These are phyloP conservation scores for Ophion ellenae DNA, from an alignment of 2,888 invertebrate species.

Conservation along the genomic window DNA sequence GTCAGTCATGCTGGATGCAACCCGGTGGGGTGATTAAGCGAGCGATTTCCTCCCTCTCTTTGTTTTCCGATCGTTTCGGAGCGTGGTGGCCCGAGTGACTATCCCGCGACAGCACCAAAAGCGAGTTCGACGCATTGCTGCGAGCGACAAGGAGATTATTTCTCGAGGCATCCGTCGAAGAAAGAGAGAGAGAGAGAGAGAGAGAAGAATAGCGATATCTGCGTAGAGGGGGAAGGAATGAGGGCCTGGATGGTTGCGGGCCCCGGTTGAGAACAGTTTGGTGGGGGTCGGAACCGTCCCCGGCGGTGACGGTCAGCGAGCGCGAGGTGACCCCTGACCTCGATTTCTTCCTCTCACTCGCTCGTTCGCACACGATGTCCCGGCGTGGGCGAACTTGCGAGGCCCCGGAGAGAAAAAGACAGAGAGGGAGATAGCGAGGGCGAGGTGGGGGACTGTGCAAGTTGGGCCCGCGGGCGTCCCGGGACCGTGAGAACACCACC, in stretches of 20 bases:
- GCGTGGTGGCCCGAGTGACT: constrained; percentile 50
- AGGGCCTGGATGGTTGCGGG: constrained; percentile 63
- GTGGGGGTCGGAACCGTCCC: constrained; percentile 78
- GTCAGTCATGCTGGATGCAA: constrained; percentile 65
- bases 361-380: constrained; percentile 70
- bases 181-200: constrained; percentile 56
- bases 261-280: constrained; percentile 41
- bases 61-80: constrained; percentile 45
- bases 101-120: constrained; percentile 67
- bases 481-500: constrained; percentile 84
- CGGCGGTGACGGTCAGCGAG: constrained; percentile 84
- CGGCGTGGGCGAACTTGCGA: constrained; percentile 80
- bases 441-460: constrained; percentile 72
- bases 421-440: constrained; percentile 63
- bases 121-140: constrained; percentile 65
- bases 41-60: constrained; percentile 67
- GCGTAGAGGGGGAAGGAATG: constrained; percentile 35
- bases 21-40: constrained; percentile 72
- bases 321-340: constrained; percentile 83
- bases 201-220: constrained; percentile 49
- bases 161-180: constrained; percentile 45
- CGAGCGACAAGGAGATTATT: constrained; percentile 44
- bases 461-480: constrained; percentile 83
- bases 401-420: constrained; percentile 58
- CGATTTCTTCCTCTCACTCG: constrained; percentile 71